These are phyloP conservation scores for Porites divaricata DNA, from an alignment of 92 coral and sea anemone genomes.

Conservation along the genomic window DNA sequence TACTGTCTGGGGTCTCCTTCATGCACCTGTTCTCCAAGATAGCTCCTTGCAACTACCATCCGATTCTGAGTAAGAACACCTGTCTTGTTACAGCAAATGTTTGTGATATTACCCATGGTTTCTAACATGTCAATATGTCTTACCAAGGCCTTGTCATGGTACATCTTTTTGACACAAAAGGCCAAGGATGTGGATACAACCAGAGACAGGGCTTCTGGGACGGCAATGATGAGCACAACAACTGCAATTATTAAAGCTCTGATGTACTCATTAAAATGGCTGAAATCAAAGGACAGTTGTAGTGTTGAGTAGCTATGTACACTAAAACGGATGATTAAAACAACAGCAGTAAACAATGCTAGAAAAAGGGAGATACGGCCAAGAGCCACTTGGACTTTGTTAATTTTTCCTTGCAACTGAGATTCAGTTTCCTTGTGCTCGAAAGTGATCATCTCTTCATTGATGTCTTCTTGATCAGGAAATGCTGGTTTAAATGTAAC, in stretches of 20 bases:
- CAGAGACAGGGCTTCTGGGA: slow-evolving; percentile 95
- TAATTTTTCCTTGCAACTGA: slow-evolving; percentile 84
- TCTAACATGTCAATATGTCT: slow-evolving; percentile 92
- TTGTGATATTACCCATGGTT: slow-evolving; percentile 96
- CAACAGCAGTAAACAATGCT: slow-evolving; percentile 80
- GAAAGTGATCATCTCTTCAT: slow-evolving; percentile 4
- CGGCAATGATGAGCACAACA: slow-evolving; percentile 91
- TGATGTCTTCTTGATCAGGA: slow-evolving; percentile 6
- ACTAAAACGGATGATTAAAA: slow-evolving; percentile 84
- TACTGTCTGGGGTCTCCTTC: slow-evolving; percentile 70
- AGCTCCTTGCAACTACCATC: slow-evolving; percentile 86
- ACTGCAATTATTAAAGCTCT: slow-evolving; percentile 94
- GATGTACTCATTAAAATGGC: slow-evolving; percentile 86
- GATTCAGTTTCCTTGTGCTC: slow-evolving; percentile 65
- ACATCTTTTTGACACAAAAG: slow-evolving; percentile 91
- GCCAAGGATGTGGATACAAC: slow-evolving; percentile 90
- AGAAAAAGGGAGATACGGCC: slow-evolving; percentile 81
- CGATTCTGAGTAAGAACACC: slow-evolving; percentile 97
- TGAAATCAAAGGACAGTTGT: slow-evolving; percentile 61
- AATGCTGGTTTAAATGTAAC: slow-evolving; percentile 15
- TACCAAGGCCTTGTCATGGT: slow-evolving; percentile 86
- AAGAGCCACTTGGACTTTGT: slow-evolving; percentile 78
- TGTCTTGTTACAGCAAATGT: slow-evolving; percentile 96
- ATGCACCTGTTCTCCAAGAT: slow-evolving; percentile 61
- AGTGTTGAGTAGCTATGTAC: slow-evolving; percentile 70